A percentile compares a stretch with the other conserved stretches of the same genome.
These are phyloP conservation scores for Cybosia mesomella DNA, from an alignment of 2,888 invertebrate genomes.

Conservation along the genomic window DNA sequence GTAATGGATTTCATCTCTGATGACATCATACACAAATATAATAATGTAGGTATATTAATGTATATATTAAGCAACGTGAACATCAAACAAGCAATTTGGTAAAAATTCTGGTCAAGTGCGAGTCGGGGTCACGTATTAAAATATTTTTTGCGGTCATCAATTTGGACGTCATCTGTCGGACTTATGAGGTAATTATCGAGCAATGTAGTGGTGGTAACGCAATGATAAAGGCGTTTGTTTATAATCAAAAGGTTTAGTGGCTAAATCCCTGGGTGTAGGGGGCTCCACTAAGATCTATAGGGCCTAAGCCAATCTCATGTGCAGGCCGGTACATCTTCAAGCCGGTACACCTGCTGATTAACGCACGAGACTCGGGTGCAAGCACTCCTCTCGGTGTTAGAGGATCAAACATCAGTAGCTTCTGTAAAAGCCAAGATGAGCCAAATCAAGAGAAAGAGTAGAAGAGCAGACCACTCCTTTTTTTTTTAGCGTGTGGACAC, in stretches of 20 bases:
- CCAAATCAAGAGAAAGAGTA: too few species aligned
- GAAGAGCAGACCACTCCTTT: too few species aligned
- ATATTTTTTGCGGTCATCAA: background rate
- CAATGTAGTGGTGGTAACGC: background rate
- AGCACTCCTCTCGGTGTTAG: too few species aligned
- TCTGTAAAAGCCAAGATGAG: too few species aligned
- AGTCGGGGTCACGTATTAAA: background rate
- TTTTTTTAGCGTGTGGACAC: too few species aligned
- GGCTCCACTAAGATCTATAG: too few species aligned
- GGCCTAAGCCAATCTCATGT: too few species aligned
- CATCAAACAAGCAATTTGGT: background rate
- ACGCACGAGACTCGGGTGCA: too few species aligned
- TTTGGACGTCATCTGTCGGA: constrained; percentile 3
- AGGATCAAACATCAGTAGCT: too few species aligned
- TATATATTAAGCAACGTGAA: constrained; percentile 14
- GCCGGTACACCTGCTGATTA: too few species aligned
- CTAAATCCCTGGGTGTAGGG: background rate
- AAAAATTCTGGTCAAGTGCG: constrained; percentile 12
- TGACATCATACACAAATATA: constrained; percentile 43
- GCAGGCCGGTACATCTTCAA: too few species aligned
- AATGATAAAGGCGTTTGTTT: background rate
- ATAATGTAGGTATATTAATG: background rate
- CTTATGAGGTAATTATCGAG: constrained; percentile 6
- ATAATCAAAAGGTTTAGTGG: background rate
- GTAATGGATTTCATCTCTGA: constrained; percentile 26